A percentile compares a stretch with the other conserved stretches of the same genome.
Evolutionary conservation across 2,888 invertebrate species (phyloP).

Genomic region (Macaria liturata): DNA sequence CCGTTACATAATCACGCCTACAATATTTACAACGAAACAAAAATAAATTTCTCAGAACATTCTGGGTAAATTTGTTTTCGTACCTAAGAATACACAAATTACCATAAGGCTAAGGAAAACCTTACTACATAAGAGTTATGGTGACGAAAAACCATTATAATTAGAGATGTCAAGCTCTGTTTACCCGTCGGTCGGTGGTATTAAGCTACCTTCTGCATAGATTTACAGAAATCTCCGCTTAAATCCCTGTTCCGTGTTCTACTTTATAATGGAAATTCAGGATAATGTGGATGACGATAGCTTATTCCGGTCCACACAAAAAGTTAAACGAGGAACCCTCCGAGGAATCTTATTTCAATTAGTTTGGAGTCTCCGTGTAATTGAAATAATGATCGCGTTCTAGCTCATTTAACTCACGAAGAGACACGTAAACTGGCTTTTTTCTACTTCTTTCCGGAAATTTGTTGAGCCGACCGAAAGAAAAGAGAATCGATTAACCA

Average conservation of each 20-base stretch:
- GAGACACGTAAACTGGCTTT: constrained; percentile 19
- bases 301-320: constrained; percentile 49
- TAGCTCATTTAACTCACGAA: constrained; percentile 20
- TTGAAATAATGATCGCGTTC: constrained; percentile 29
- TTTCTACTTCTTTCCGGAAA: constrained; percentile 9
- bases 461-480: constrained; percentile 4
- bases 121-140: constrained; percentile 25
- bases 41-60: constrained; percentile 11
- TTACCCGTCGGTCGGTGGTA: constrained; percentile 33
- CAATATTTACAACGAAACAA: not conserved
- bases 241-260: constrained; percentile 51
- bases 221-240: constrained; percentile 50
- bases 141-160: constrained; percentile 39
- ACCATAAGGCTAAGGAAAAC: constrained; percentile 27
- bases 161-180: constrained; percentile 41
- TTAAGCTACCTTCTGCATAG: constrained; percentile 51
- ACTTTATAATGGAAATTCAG: constrained; percentile 62
- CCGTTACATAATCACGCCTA: too few species aligned
- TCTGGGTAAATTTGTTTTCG: constrained; percentile 4
- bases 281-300: constrained; percentile 58
- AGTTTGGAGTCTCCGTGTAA: constrained; percentile 37
- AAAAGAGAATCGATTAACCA: constrained; percentile 43
- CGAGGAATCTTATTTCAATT: constrained; percentile 50
- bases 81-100: constrained; percentile 14
- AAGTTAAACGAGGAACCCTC: constrained; percentile 53